Evolutionary conservation across 2,113 vertebrate genomes (phyloP), one percentile per base, ranked within the genome.

Genomic region (Triplophysa tibetana): DNA sequence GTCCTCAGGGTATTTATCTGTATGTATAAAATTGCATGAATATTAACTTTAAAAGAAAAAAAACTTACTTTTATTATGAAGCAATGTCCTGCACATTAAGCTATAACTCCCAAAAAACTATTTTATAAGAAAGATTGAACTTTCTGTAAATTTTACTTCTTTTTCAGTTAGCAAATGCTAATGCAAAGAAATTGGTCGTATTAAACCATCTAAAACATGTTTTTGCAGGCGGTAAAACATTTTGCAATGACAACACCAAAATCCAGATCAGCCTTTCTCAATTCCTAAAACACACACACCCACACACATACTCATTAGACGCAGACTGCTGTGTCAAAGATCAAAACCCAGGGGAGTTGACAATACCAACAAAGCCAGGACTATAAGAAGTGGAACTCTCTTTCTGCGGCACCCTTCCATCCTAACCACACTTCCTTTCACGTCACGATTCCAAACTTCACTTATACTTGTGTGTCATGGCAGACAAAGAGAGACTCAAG

Each of bases 291-390:
- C 14, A 24, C 24, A 29, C 41, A 48, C 21, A 24, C 43, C 2
- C 74, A 72, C 24, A 60, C 61, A 66, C 61, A 60, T 9, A 12
- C 66, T 45, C 58, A 16, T 65, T 43, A 80, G 58, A 21, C 50
- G 61, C 72, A 63, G 9, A 16, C 11, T 76, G 61, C 84, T 78
- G 78, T 85, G 76, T 82, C 29, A 58, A 75, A 85, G 89, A 88
- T 78, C 86, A 88, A 76, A 86, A 61, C 87, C 78, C 86, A 74
- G 50, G 85, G 81, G 87, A 82, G 12, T 26, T 41, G 70, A 66
- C 75, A 67, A 52, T 21, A 63, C 41, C 67, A 66, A 77, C 77
- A 79, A 56, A 68, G 72, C 45, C 62, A 54, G 29, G 65, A 54
- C 70, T 70, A 61, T 60, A 24, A 58, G 67, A 80, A 78, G 82